Base-by-base conservation (phyloP, 2,888 invertebrate species). In the Rambutsinella grinnellia region DNA sequence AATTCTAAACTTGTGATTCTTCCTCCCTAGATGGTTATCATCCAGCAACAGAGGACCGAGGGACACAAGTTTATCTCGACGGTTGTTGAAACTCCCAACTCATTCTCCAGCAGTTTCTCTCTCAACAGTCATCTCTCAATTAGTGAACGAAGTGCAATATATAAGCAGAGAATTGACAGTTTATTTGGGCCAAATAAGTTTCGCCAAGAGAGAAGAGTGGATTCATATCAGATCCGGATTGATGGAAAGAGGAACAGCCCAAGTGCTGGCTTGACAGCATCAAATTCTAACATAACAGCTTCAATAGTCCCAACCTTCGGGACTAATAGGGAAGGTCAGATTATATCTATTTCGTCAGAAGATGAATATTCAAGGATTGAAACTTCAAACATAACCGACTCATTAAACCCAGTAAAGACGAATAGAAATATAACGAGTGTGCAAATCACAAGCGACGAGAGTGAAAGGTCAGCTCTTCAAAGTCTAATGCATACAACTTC, bases 131-230 rank as follows among this genome's bases (percentile, higher is more conserved):
- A 82, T 65, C 76, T 82, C 71, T 84, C 84, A 5, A 82, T 84
- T 28, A 84, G 84, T 78, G 84, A 84, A 63, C 78, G 84, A 19
- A 84, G 84, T 80, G 84, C 93, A 72, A 89, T 91, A 76, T 93
- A 93, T 87, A 94, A 94, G 87, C 92, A 93, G 85, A 91, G 93
- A 86, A 95, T 95, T 85, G 95, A 95, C 87, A 91, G 93, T 24
- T 92, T 95, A 87, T 95, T 95, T 87, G 92, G 82, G 1, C 60
- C 80, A 17, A 57, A 79, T 8, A 61, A 76, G 56, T 61, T 76
- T 6, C 61, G 79, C 28, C 80, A 76, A 24, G 58, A 78, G n/a
- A 23, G 60, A 49, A 58, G 49, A 19, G 72, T 75, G 19, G 80
- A 80, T 21, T 80, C 83, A 0, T 81, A 81, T 44, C 68, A 66